Conservation (phyloP, 1,140 invertebrate species). For the Ceratosolen solmsi region DNA sequence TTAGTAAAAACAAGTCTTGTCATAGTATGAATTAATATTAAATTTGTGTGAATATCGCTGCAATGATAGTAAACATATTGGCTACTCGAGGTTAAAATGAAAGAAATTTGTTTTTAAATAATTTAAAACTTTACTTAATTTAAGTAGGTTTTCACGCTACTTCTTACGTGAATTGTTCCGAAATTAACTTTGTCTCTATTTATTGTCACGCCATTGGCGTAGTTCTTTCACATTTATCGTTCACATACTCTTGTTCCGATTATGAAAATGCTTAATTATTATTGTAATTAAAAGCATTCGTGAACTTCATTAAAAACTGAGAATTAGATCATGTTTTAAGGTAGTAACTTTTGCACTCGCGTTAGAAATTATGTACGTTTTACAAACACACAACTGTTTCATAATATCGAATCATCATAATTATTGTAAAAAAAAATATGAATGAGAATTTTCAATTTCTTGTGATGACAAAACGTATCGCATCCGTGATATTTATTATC, state of each 20-base stretch:
- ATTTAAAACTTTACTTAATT: background rate
- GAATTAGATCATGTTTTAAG: background rate
- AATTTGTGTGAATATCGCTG: no score
- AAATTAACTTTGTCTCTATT: constrained; percentile 21
- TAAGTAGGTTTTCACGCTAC: background rate
- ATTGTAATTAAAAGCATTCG: background rate
- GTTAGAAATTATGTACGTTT: no score
- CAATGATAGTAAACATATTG: no score
- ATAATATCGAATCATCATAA: no score
- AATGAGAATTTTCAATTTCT: no score
- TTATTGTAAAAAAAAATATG: no score
- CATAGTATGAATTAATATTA: no score
- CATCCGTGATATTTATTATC: no score
- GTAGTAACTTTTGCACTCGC: no score
- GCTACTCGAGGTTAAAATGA: background rate
- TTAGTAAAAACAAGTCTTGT: no score
- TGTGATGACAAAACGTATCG: no score
- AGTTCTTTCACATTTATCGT: background rate
- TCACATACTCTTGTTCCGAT: background rate
- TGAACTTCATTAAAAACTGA: background rate
- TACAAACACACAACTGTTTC: no score
- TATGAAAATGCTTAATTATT: background rate
- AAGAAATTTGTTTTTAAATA: background rate
- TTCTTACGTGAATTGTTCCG: background rate
- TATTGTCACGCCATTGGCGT: background rate